Percentiles rank a stretch among this genome's conserved stretches.
phyloP scores from a whole-genome alignment of 2,888 invertebrate species.

The Platycheirus rosarum region DNA sequence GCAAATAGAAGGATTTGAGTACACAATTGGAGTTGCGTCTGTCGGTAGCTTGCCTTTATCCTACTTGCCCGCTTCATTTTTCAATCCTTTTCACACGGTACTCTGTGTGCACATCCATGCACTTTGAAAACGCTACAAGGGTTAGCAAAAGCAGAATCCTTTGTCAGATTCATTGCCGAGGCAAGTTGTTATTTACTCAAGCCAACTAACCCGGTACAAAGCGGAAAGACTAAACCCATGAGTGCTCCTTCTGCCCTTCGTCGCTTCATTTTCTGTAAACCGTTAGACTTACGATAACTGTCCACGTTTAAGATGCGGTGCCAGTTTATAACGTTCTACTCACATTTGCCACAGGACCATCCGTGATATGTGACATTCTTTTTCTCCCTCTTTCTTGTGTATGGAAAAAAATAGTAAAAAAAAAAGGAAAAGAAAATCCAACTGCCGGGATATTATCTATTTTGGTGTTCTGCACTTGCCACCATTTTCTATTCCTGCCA shows the following conservation, averaged over 20 bases:
- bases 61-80: background rate
- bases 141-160: slow-evolving; percentile 51
- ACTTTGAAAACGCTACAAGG: slow-evolving; percentile 49
- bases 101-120: slow-evolving; percentile 34
- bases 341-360: slow-evolving; percentile 28
- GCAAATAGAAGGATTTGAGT: slow-evolving; percentile 51
- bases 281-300: slow-evolving; percentile 65
- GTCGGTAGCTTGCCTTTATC: background rate
- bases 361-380: slow-evolving; percentile 22
- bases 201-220: slow-evolving; percentile 63
- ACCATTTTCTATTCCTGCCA: slow-evolving; percentile 46
- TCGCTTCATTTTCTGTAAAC: slow-evolving; percentile 27
- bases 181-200: slow-evolving; percentile 67
- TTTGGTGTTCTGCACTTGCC: slow-evolving; percentile 54
- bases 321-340: slow-evolving; percentile 36
- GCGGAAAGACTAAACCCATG: slow-evolving; percentile 55
- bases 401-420: slow-evolving; percentile 16
- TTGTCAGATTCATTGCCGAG: slow-evolving; percentile 68
- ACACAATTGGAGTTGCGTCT: slow-evolving; percentile 55
- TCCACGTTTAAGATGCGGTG: slow-evolving; percentile 59
- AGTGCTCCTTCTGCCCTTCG: background rate
- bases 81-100: background rate
- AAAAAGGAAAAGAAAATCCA: slow-evolving; percentile 7
- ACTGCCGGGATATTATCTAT: slow-evolving; percentile 51
- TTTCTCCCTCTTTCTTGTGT: background rate